Evolutionary conservation across 2,888 invertebrate genomes (phyloP).

Genomic region (Orthosia cruda): DNA sequence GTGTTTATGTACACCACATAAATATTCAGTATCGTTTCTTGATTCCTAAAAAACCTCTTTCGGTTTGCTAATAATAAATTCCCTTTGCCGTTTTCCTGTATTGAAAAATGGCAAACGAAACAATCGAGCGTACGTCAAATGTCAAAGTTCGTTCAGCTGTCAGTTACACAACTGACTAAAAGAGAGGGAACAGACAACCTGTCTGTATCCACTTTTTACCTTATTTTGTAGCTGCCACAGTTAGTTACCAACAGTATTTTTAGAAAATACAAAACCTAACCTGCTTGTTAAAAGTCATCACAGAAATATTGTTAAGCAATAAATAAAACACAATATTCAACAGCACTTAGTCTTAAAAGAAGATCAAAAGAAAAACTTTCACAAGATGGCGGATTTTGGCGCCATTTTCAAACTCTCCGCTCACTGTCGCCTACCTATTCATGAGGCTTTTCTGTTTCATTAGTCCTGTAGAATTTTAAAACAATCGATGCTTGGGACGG

Average conservation of each 20-base stretch:
- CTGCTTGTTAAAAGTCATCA: background rate
- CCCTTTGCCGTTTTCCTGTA: background rate
- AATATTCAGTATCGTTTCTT: background rate
- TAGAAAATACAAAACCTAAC: background rate
- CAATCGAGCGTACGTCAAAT: constrained; percentile 12
- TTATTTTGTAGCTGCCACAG: background rate
- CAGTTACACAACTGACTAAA: background rate
- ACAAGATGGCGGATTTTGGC: constrained; percentile 52
- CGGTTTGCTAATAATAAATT: background rate
- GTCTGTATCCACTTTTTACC: too few species aligned
- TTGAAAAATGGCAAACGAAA: background rate
- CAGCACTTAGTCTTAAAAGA: constrained; percentile 15
- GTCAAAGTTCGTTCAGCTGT: constrained; percentile 20
- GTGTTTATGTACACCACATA: background rate
- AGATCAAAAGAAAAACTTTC: constrained; percentile 33
- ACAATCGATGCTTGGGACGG: constrained; percentile 47
- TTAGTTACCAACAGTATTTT: background rate
- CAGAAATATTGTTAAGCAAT: constrained; percentile 7
- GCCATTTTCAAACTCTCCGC: constrained; percentile 44
- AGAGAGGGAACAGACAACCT: background rate
- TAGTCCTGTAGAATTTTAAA: constrained; percentile 53
- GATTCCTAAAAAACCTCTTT: constrained; percentile 4
- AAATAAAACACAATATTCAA: constrained; percentile 26
- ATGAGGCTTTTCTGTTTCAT: constrained; percentile 57
- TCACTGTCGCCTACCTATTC: constrained; percentile 49